Conservation (phyloP, 2,888 invertebrate genomes). For the Rhynchonema sp. region DNA sequence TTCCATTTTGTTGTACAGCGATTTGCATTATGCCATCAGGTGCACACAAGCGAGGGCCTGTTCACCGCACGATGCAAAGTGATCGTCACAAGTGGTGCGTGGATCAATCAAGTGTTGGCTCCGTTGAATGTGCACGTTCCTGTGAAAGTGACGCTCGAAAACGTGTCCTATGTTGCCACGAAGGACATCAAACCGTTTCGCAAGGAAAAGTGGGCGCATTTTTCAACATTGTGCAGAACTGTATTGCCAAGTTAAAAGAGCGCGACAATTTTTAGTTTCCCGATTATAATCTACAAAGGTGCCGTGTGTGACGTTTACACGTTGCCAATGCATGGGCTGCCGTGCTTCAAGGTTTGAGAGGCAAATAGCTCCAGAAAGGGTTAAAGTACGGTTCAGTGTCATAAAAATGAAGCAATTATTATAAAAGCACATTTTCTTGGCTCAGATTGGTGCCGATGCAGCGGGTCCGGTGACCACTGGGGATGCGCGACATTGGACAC, state of each 20-base stretch:
- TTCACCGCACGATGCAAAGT: conserved; percentile 22
- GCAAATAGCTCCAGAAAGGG: no score
- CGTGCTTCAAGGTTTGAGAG: conserved; percentile 23
- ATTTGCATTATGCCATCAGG: conserved; percentile 12
- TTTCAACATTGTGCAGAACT: no score
- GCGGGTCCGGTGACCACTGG: conserved; percentile 9
- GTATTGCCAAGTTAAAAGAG: no score
- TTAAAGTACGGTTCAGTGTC: no score
- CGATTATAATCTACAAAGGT: conserved; percentile 1
- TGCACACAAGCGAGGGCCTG: conserved; percentile 19
- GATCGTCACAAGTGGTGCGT: conserved; percentile 26
- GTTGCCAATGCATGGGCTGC: conserved; percentile 15
- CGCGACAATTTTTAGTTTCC: conserved; percentile 7
- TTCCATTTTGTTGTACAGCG: neutral
- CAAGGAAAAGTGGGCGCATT: conserved; percentile 23
- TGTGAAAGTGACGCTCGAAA: conserved; percentile 27
- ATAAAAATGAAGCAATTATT: no score
- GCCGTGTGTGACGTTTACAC: conserved; percentile 1
- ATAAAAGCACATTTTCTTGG: neutral
- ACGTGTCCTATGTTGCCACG: conserved; percentile 27
- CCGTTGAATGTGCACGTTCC: conserved; percentile 26
- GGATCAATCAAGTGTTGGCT: conserved; percentile 27
- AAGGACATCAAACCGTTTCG: conserved; percentile 24
- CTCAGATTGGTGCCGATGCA: neutral
- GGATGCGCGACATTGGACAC: conserved; percentile 21